These are phyloP conservation scores for Sphaeridia pumilis DNA, from an alignment of 2,888 invertebrate genomes.

Conservation along the genomic window DNA sequence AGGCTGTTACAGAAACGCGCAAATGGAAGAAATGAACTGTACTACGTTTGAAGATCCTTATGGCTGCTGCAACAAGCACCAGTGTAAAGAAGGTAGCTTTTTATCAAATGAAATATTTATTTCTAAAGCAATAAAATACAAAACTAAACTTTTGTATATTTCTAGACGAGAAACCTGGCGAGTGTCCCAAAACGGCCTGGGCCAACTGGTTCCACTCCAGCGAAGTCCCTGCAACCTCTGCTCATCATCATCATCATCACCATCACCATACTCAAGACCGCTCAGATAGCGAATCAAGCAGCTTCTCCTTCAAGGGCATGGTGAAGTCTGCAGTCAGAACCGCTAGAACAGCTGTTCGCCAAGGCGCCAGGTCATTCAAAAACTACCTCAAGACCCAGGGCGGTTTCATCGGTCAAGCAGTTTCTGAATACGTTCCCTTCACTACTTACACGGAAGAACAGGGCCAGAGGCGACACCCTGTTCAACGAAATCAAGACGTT, in stretches of 20 bases:
- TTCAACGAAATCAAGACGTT: too few species aligned
- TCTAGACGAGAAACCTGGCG: constrained; percentile 14
- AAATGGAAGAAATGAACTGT: too few species aligned
- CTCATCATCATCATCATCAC: neutral
- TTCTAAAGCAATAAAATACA: too few species aligned
- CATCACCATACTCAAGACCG: neutral
- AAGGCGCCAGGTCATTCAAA: neutral
- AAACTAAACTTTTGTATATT: neutral
- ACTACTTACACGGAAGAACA: neutral
- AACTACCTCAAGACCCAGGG: constrained; percentile 14
- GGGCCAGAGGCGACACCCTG: neutral
- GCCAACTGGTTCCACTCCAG: too few species aligned
- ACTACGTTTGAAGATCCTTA: constrained; percentile 14
- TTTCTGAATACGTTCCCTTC: constrained; percentile 4
- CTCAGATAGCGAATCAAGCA: neutral
- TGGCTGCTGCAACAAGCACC: constrained; percentile 18
- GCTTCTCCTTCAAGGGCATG: neutral
- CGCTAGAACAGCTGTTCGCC: constrained; percentile 3
- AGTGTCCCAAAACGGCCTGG: too few species aligned
- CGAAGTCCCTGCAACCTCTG: too few species aligned
- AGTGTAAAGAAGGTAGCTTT: constrained; percentile 13
- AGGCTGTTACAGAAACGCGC: constrained; percentile 5
- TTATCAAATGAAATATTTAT: neutral
- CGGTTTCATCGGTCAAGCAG: constrained; percentile 7
- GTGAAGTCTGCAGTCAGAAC: neutral